phyloP scores from a whole-genome alignment of 1,140 invertebrate genomes.

The Teleogryllus occipitalis region DNA sequence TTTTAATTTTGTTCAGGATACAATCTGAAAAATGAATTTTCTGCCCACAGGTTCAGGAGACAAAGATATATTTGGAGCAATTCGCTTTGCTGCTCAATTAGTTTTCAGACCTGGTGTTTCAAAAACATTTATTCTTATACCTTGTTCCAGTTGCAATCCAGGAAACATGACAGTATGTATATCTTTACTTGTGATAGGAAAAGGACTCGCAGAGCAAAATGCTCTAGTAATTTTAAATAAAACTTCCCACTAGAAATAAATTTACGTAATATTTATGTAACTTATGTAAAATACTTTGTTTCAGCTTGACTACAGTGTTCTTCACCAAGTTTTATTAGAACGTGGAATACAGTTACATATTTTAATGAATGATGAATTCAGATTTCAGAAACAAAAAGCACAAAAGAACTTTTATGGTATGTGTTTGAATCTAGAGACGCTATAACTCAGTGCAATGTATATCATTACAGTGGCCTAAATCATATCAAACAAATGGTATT shows the following conservation, averaged over 20 bases:
- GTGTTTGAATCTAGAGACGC: too few relatives aligned
- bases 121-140: slow-evolving; percentile 72
- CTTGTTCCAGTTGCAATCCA: slow-evolving; percentile 65
- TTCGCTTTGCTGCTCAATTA: slow-evolving; percentile 62
- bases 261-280: neutral
- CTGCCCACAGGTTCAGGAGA: slow-evolving; percentile 42
- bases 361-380: slow-evolving; percentile 69
- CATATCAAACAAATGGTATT: too few relatives aligned
- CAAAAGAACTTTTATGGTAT: slow-evolving; percentile 67
- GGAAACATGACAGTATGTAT: slow-evolving; percentile 52
- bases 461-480: too few relatives aligned
- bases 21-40: neutral
- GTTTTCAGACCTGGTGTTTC: slow-evolving; percentile 76
- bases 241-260: neutral
- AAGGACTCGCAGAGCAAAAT: neutral
- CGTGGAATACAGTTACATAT: slow-evolving; percentile 74
- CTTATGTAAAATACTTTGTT: slow-evolving; percentile 26
- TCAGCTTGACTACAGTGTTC: slow-evolving; percentile 66
- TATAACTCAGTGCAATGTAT: too few relatives aligned
- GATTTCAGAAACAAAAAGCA: slow-evolving; percentile 55
- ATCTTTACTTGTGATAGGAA: neutral
- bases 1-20: neutral
- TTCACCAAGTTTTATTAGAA: slow-evolving; percentile 68
- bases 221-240: neutral
- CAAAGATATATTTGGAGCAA: slow-evolving; percentile 63